phyloP scores from a whole-genome alignment of 1,140 invertebrate genomes.

The Campoletis sonorensis region DNA sequence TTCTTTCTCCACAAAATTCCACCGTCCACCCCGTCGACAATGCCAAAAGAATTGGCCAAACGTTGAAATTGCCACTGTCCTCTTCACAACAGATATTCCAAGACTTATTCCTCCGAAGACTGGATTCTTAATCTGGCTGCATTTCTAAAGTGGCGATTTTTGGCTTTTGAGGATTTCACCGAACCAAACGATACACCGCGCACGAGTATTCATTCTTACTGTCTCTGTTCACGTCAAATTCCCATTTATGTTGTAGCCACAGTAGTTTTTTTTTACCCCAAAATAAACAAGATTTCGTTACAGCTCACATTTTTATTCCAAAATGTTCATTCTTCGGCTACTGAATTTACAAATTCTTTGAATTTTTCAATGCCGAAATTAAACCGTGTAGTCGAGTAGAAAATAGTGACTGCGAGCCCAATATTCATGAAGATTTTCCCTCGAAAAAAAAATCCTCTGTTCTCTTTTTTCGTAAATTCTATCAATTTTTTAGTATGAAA shows the following conservation, averaged over 20 bases:
- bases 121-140: slow-evolving; percentile 9
- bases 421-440: no score
- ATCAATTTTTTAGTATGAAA: no score
- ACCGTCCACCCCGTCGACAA: slow-evolving; percentile 35
- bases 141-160: slow-evolving; percentile 29
- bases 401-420: no score
- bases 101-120: neutral
- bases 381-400: no score
- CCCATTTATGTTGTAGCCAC: neutral
- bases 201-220: neutral
- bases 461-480: no score
- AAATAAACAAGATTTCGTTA: slow-evolving; percentile 33
- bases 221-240: neutral
- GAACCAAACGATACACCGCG: neutral
- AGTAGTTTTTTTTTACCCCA: neutral
- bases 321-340: neutral
- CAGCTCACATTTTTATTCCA: neutral
- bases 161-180: slow-evolving; percentile 35
- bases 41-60: slow-evolving; percentile 40
- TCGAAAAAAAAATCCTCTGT: no score
- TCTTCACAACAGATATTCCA: neutral
- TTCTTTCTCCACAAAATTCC: slow-evolving; percentile 61
- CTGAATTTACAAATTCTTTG: neutral
- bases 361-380: neutral
- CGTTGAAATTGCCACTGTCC: slow-evolving; percentile 22